These are phyloP conservation scores for Leucoraja erinaceus DNA, from an alignment of 2,113 vertebrate species.

Conservation along the genomic window DNA sequence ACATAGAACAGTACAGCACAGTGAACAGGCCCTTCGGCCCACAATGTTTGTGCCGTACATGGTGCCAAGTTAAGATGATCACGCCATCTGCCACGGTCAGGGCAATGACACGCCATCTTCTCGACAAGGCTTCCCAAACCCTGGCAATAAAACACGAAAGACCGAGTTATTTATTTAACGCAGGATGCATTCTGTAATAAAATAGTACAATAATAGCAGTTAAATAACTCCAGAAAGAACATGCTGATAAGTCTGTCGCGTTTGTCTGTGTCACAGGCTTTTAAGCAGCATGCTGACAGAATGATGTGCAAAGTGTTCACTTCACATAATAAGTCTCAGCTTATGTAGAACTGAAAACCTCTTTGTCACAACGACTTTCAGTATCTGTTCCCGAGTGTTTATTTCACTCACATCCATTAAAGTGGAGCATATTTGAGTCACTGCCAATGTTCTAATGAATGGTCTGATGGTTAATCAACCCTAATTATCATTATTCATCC, in stretches of 20 bases:
- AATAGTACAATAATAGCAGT: background rate
- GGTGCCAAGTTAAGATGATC: background rate
- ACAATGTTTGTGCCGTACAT: too few relatives aligned
- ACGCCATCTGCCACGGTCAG: background rate
- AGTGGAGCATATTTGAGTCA: background rate
- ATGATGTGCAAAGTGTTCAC: background rate
- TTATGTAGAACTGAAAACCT: background rate
- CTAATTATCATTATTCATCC: background rate
- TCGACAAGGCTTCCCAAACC: background rate
- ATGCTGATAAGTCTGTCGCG: background rate
- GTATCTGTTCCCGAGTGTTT: background rate
- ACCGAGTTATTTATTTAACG: background rate
- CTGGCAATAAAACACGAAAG: background rate
- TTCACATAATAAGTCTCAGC: background rate
- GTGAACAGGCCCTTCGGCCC: too few relatives aligned
- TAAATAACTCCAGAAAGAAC: constrained; percentile 20
- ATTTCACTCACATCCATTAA: background rate
- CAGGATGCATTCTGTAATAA: background rate
- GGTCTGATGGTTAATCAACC: background rate
- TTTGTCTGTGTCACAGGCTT: constrained; percentile 20
- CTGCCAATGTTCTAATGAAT: background rate
- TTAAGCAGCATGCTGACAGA: constrained; percentile 24
- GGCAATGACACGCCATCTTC: background rate
- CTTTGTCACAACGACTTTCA: constrained; percentile 5
- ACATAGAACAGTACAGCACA: too few relatives aligned